These are phyloP conservation scores for Galleria mellonella DNA, from an alignment of 1,140 invertebrate species.

Conservation along the genomic window DNA sequence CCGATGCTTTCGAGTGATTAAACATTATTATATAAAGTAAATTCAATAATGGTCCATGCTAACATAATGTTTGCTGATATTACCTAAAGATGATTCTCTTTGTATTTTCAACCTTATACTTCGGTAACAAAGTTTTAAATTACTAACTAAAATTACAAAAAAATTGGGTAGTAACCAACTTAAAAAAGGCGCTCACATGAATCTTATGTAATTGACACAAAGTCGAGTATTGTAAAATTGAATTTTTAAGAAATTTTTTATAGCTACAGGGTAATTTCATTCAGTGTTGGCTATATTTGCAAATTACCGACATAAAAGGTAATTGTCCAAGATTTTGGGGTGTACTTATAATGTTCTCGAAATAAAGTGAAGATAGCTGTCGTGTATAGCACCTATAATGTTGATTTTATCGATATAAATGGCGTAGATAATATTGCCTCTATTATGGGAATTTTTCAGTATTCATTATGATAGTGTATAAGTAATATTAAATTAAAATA, in stretches of 20 bases:
- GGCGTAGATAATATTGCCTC: no score
- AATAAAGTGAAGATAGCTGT: slow-evolving; percentile 23
- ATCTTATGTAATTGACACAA: slow-evolving; percentile 3
- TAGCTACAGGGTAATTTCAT: slow-evolving; percentile 17
- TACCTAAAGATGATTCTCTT: not conserved
- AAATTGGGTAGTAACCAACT: slow-evolving; percentile 19
- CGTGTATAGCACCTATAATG: slow-evolving; percentile 1
- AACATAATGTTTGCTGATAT: slow-evolving; percentile 59
- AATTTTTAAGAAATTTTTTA: slow-evolving; percentile 1
- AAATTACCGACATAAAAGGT: slow-evolving; percentile 59
- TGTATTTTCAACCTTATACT: slow-evolving; percentile 18
- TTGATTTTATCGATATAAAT: slow-evolving; percentile 10
- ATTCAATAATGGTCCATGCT: slow-evolving; percentile 69
- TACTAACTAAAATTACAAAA: slow-evolving; percentile 2
- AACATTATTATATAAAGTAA: slow-evolving; percentile 74
- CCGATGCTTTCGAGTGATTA: slow-evolving; percentile 67
- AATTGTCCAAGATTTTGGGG: slow-evolving; percentile 45
- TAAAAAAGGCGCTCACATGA: slow-evolving; percentile 4
- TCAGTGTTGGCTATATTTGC: slow-evolving; percentile 46
- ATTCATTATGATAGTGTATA: no score
- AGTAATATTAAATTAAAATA: no score
- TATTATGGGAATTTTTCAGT: no score
- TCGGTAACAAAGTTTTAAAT: slow-evolving; percentile 22
- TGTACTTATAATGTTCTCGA: slow-evolving; percentile 40
- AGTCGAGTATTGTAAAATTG: slow-evolving; percentile 11